phyloP scores from a whole-genome alignment of 2,888 invertebrate genomes.

The Lasioglossum lativentre region DNA sequence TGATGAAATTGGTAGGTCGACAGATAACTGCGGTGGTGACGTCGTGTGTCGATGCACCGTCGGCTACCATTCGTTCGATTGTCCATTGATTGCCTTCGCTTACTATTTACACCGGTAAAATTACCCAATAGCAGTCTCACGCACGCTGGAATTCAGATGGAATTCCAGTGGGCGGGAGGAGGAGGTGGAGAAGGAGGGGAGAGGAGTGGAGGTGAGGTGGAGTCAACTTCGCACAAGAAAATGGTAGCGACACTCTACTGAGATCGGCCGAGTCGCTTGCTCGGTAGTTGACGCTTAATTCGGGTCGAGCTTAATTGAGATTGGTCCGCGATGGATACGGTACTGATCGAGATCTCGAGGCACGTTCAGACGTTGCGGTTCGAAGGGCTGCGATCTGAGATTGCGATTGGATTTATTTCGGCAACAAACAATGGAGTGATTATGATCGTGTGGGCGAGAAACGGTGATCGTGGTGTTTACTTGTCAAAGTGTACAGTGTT shows the following conservation, averaged over 20 bases:
- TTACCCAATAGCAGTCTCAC: constrained; percentile 53
- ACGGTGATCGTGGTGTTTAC: neutral
- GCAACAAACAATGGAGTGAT: neutral
- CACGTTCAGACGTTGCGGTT: neutral
- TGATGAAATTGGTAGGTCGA: constrained; percentile 73
- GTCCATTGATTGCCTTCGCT: constrained; percentile 73
- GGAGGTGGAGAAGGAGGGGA: neutral
- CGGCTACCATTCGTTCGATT: constrained; percentile 64
- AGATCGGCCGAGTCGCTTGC: neutral
- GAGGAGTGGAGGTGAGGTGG: no score
- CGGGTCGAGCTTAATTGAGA: neutral
- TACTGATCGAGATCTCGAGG: neutral
- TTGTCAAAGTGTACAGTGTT: neutral
- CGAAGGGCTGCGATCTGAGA: neutral
- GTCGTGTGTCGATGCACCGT: constrained; percentile 48
- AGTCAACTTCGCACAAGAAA: neutral
- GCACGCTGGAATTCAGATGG: constrained; percentile 8
- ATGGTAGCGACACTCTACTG: neutral
- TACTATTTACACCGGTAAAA: constrained; percentile 70
- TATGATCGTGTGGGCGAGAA: no score
- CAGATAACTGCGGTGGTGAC: constrained; percentile 68
- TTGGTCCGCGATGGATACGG: neutral
- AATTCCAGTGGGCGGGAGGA: neutral
- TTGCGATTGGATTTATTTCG: neutral
- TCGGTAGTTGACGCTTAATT: neutral